These are phyloP conservation scores for Ophiothrix spiculata DNA, from an alignment of 35 echinoderm and acorn worm species.

Conservation along the genomic window DNA sequence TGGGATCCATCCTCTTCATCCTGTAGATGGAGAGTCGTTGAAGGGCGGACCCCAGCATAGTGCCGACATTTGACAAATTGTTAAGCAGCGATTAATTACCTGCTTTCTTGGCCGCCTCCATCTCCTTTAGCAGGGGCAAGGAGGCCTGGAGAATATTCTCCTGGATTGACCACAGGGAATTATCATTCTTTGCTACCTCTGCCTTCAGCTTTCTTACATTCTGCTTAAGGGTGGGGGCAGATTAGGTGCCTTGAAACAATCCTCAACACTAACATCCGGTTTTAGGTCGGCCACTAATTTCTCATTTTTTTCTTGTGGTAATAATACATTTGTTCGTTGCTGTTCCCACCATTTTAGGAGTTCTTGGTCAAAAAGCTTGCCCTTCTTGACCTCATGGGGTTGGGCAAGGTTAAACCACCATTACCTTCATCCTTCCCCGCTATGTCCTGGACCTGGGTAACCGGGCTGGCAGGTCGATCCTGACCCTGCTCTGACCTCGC, in stretches of 20 bases:
- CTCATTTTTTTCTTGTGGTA: neutral
- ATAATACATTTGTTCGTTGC: conserved; percentile 12
- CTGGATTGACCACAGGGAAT: conserved; percentile 41
- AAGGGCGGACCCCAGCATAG: conserved; percentile 25
- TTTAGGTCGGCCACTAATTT: conserved; percentile 5
- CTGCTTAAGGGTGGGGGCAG: conserved; percentile 6
- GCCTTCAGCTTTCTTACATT: conserved; percentile 11
- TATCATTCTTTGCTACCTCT: conserved; percentile 20
- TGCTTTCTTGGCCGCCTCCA: neutral
- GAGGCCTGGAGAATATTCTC: conserved; percentile 10
- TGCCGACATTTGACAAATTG: neutral
- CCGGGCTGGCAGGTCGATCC: neutral
- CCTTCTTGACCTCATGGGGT: conserved; percentile 2
- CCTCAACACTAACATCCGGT: neutral
- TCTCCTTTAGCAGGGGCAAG: conserved; percentile 8
- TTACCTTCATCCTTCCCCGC: neutral
- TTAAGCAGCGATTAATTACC: neutral
- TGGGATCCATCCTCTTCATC: neutral
- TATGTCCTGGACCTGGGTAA: neutral
- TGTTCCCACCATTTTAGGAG: conserved; percentile 22
- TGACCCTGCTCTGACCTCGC: neutral
- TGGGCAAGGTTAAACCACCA: neutral
- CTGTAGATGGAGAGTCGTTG: conserved; percentile 1
- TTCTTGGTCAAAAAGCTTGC: neutral
- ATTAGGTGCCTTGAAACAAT: conserved; percentile 38